Conservation (phyloP, 35 echinoderm and acorn worm species). For the Acanthaster planci region DNA sequence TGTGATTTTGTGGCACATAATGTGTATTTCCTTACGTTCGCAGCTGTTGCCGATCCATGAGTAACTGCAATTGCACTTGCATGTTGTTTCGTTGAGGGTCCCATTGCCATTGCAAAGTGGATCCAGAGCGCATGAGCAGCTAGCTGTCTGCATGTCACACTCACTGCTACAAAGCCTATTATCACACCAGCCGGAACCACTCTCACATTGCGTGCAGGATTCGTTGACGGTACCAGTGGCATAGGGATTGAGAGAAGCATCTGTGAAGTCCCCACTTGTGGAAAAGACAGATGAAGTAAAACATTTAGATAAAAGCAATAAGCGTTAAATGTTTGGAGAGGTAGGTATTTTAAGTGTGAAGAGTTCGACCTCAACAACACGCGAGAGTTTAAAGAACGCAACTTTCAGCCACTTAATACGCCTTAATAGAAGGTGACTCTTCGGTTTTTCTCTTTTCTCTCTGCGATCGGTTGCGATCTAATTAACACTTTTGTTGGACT, state of each 20-base stretch:
- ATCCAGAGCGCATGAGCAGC: neutral
- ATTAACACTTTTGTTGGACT: too few species aligned
- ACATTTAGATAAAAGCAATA: too few species aligned
- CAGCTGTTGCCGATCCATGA: neutral
- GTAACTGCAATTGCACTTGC: neutral
- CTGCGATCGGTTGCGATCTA: too few species aligned
- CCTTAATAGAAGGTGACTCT: too few species aligned
- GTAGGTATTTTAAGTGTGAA: too few species aligned
- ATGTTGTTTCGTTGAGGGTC: neutral
- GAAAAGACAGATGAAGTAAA: neutral
- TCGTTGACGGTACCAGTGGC: neutral
- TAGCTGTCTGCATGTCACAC: neutral
- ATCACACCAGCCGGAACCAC: constrained; percentile 9
- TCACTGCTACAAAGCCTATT: neutral
- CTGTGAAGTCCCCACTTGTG: neutral
- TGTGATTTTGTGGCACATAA: too few species aligned
- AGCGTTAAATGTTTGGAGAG: too few species aligned
- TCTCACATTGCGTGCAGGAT: neutral
- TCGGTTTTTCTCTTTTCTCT: too few species aligned
- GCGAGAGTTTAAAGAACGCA: too few species aligned
- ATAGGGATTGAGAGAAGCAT: neutral
- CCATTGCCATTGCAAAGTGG: neutral
- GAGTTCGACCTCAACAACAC: too few species aligned
- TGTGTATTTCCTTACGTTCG: neutral
- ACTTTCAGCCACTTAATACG: too few species aligned